Base-by-base conservation (phyloP, 1,140 invertebrate genomes). In the Cephus cinctus region DNA sequence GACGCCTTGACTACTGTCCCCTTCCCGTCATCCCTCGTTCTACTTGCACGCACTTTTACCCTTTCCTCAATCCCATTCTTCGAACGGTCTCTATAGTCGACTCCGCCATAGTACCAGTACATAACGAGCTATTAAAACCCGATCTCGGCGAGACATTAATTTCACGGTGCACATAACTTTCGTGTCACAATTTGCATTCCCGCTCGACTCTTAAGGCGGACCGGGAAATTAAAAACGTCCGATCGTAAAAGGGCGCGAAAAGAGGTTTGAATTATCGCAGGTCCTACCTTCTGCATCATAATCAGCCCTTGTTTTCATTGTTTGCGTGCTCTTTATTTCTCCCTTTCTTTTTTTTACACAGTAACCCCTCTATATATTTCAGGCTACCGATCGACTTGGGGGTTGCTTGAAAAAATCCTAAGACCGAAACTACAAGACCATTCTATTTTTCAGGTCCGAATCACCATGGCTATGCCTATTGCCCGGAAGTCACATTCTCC, bases 161-260 rank as follows among this genome's bases (percentile, higher is more conserved):
- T 32, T 30, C 42, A 23, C n/a, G 32, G 20, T 45, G 34, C 47
- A 55, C 58, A 67, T 72, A 70, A 70, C 58, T 72, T 67, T 60
- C 55, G 57, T 59, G 65, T 70, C 67, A 66, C 62, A 73, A 72
- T 73, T 74, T 74, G 70, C 70, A 74, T 74, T 69, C 59, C 31
- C 21, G 38, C 59, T 55, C 52, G 52, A 54, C 48, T 50, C 61
- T 51, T 41, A 59, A 30, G 14, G 14, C 38, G 45, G 16, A 31
- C 52, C 48, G 65, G 69, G 65, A 75, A 75, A 75, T 75, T 73
- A 73, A 75, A 75, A 73, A 73, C 69, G 69, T 69, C 64, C 59
- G 67, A 63, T 65, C 66, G 61, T 71, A 69, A 73, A 73, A n/a
- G n/a, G n/a, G 65, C 57, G 59, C 52, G 57, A 65, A 58, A 50